A percentile compares a stretch with the other conserved stretches of the same genome.
Conservation (phyloP, 2,888 invertebrate species). For the Thyatira batis region DNA sequence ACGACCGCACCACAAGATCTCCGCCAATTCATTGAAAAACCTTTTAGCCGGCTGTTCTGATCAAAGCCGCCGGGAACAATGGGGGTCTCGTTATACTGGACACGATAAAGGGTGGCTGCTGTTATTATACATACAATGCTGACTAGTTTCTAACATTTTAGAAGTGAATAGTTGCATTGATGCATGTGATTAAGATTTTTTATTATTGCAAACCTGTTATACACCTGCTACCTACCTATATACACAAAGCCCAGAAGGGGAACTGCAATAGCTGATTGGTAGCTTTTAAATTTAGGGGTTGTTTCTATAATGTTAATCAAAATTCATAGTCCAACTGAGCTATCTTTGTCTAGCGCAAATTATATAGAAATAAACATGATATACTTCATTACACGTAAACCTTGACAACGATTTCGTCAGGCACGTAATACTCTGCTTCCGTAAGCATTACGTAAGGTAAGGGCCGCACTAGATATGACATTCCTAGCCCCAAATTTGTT, state of each 20-base stretch:
- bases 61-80: background rate
- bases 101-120: background rate
- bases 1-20: constrained; percentile 25
- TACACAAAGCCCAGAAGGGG: too few species aligned
- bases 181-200: too few species aligned
- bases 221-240: too few species aligned
- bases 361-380: too few species aligned
- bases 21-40: constrained; percentile 11
- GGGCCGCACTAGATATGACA: constrained; percentile 7
- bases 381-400: background rate
- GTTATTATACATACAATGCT: background rate
- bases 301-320: too few species aligned
- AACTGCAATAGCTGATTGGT: too few species aligned
- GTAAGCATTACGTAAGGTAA: constrained; percentile 5
- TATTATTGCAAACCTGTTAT: too few species aligned
- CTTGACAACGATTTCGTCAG: background rate
- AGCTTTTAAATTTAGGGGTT: too few species aligned
- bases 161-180: background rate
- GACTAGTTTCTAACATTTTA: background rate
- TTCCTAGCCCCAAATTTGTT: constrained; percentile 11
- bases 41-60: background rate
- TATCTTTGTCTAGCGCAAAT: too few species aligned
- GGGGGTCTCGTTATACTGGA: background rate
- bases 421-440: background rate
- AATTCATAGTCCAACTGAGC: too few species aligned